Evolutionary conservation across 2,888 invertebrate genomes (phyloP).

Genomic region (Trisateles emortualis): DNA sequence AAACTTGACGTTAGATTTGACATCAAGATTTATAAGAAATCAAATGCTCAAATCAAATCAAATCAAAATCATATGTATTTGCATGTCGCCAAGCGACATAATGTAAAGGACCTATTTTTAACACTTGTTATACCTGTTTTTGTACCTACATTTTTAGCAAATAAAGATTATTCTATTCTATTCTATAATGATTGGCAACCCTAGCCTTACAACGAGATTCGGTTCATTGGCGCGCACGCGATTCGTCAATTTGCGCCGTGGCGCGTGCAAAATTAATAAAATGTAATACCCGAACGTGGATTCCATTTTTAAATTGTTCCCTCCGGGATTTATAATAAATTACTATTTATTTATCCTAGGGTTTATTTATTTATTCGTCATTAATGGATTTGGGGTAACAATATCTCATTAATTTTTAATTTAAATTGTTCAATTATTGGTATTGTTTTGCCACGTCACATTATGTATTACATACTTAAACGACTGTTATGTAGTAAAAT

Average conservation of each 20-base stretch:
- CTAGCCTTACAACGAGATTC: conserved; percentile 18
- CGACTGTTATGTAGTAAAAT: too few relatives aligned
- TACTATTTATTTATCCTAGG: conserved; percentile 25
- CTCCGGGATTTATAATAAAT: conserved; percentile 30
- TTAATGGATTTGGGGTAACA: background rate
- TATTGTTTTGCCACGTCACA: too few relatives aligned
- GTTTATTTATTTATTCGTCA: conserved; percentile 14
- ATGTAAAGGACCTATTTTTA: too few relatives aligned
- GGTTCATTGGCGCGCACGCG: conserved; percentile 35
- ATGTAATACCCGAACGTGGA: conserved; percentile 42
- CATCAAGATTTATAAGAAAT: background rate
- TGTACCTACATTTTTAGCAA: too few relatives aligned
- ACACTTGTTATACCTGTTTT: too few relatives aligned
- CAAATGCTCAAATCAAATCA: too few relatives aligned
- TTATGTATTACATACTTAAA: too few relatives aligned
- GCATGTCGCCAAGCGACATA: too few relatives aligned
- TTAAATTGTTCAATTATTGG: too few relatives aligned
- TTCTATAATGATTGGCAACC: conserved; percentile 25
- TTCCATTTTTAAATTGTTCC: conserved; percentile 39
- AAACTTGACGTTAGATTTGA: background rate
- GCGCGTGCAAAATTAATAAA: conserved; percentile 52
- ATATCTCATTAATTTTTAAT: background rate
- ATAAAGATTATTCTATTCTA: too few relatives aligned
- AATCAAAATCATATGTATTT: too few relatives aligned
- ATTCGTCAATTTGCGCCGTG: conserved; percentile 45